These are phyloP conservation scores for Lomographa bimaculata DNA, from an alignment of 2,888 invertebrate species.

Conservation along the genomic window DNA sequence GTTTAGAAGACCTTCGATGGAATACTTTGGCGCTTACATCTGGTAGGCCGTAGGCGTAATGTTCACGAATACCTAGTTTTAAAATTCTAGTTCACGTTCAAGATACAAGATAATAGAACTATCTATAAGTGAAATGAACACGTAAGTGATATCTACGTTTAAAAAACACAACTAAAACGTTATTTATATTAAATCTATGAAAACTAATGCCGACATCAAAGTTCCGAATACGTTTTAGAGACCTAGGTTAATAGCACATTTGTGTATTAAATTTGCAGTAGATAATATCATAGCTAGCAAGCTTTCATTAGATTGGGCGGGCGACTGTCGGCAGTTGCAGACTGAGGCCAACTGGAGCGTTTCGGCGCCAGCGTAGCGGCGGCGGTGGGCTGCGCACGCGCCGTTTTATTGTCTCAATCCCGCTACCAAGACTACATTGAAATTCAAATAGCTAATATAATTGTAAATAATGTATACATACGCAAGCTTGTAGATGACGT, in stretches of 20 bases:
- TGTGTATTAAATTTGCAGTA: too few relatives aligned
- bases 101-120: too few relatives aligned
- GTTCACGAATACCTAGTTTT: too few relatives aligned
- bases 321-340: slow-evolving; percentile 19
- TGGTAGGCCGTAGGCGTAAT: slow-evolving; percentile 5
- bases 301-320: slow-evolving; percentile 21
- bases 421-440: slow-evolving; percentile 55
- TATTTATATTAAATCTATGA: too few relatives aligned
- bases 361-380: slow-evolving; percentile 60
- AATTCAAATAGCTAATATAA: slow-evolving; percentile 62
- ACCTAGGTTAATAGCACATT: too few relatives aligned
- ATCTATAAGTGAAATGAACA: too few relatives aligned
- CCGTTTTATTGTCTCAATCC: slow-evolving; percentile 57
- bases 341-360: slow-evolving; percentile 69
- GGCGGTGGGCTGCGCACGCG: slow-evolving; percentile 48
- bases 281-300: too few relatives aligned
- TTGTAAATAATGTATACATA: slow-evolving; percentile 49
- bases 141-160: too few relatives aligned
- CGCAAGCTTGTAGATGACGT: slow-evolving; percentile 33
- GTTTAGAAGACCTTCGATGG: slow-evolving; percentile 8
- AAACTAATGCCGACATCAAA: too few relatives aligned
- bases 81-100: too few relatives aligned
- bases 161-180: too few relatives aligned
- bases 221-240: too few relatives aligned
- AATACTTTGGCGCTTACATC: slow-evolving; percentile 11